Evolutionary conservation across 2,888 invertebrate species (phyloP).

Genomic region (Ferrisia virgata): DNA sequence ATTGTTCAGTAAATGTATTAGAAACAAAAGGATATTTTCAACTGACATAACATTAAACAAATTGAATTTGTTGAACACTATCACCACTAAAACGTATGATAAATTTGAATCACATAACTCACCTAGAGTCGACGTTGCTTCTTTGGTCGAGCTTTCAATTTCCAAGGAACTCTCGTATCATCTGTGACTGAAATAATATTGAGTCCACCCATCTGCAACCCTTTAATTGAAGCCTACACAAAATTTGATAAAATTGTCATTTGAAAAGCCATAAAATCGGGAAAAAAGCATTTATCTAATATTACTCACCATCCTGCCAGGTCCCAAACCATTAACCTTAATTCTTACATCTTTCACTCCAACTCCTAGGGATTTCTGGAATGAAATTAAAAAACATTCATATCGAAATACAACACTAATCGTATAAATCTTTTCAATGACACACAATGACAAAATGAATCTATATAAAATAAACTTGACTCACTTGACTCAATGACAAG

Average conservation of each 20-base stretch:
- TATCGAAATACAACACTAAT: not conserved
- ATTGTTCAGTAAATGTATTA: too few species aligned
- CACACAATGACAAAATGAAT: not conserved
- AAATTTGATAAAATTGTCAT: constrained; percentile 22
- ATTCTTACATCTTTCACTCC: constrained; percentile 76
- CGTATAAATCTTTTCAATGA: not conserved
- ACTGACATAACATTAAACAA: too few species aligned
- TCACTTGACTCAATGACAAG: constrained; percentile 71
- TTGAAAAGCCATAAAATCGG: not conserved
- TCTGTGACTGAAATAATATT: constrained; percentile 92
- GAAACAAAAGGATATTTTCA: too few species aligned
- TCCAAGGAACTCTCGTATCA: constrained; percentile 77
- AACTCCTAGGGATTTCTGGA: constrained; percentile 67
- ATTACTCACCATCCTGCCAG: constrained; percentile 78
- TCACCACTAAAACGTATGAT: not conserved
- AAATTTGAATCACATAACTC: too few species aligned
- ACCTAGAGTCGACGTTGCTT: constrained; percentile 78
- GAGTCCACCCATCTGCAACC: constrained; percentile 85
- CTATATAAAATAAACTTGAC: too few species aligned
- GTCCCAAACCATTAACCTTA: constrained; percentile 77
- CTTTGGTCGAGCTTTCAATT: constrained; percentile 72
- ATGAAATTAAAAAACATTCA: constrained; percentile 49
- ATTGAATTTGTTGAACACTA: not conserved
- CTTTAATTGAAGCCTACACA: constrained; percentile 89
- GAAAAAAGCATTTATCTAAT: not conserved